Evolutionary conservation across 2,113 vertebrate genomes (phyloP).

Genomic region (Struthio camelus): DNA sequence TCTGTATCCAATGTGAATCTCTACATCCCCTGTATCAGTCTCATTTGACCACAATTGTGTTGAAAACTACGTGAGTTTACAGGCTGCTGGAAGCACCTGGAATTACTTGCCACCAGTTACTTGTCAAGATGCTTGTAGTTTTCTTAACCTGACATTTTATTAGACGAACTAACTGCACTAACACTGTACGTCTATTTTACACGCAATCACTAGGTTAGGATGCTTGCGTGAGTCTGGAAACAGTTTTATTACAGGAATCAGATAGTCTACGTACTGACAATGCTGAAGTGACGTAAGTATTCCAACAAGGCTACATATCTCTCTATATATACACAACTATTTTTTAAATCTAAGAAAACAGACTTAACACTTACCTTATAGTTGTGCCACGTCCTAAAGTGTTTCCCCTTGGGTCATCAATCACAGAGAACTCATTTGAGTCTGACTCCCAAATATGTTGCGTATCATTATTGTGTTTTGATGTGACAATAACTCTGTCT

Average conservation of each 20-base stretch:
- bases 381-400: slow-evolving; percentile 95
- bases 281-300: not conserved
- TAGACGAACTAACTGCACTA: not conserved
- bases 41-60: not conserved
- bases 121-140: not conserved
- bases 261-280: rapidly evolving
- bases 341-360: not conserved
- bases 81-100: not conserved
- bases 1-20: not conserved
- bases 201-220: not conserved
- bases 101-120: not conserved
- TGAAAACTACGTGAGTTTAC: not conserved
- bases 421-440: slow-evolving; percentile 95
- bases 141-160: not conserved
- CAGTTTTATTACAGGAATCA: not conserved
- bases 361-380: slow-evolving; percentile 85
- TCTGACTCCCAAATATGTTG: slow-evolving; percentile 99
- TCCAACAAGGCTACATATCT: not conserved
- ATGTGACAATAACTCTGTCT: slow-evolving; percentile 96
- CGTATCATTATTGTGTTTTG: slow-evolving; percentile 96
- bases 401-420: slow-evolving; percentile 91
- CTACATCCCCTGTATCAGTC: not conserved
- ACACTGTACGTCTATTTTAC: not conserved
- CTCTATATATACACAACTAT: not conserved
- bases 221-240: not conserved